Evolutionary conservation across 2,797 vertebrate species (phyloP).

Genomic region (Falco naumanni): DNA sequence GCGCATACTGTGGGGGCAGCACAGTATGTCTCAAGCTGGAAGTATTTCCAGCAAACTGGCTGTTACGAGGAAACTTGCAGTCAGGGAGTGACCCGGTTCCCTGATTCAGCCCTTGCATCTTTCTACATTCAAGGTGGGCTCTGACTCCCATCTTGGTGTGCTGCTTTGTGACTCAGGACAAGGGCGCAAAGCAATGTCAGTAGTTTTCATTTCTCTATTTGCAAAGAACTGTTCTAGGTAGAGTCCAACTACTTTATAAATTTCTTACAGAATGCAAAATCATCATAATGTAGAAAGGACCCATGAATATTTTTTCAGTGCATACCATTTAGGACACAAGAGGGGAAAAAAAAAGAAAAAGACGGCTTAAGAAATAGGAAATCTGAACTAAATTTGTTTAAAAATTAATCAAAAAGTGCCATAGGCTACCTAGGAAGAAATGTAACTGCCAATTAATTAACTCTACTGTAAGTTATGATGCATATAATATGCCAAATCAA

Average conservation of each 20-base stretch:
- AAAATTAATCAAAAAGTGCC: conserved; percentile 64
- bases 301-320: not conserved
- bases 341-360: not conserved
- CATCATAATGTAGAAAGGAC: not conserved
- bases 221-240: not conserved
- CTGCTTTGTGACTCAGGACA: not conserved
- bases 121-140: not conserved
- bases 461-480: conserved; percentile 60
- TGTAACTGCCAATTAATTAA: conserved; percentile 66
- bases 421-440: conserved; percentile 53
- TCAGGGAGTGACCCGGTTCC: not conserved
- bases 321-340: not conserved
- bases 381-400: conserved; percentile 50
- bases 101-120: not conserved
- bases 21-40: not conserved
- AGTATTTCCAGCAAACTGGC: not conserved
- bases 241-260: not conserved
- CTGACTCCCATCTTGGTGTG: not conserved
- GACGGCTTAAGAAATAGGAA: not conserved
- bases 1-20: not conserved
- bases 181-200: not conserved
- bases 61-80: not conserved
- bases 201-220: not conserved
- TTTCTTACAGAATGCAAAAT: not conserved
- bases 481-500: conserved; percentile 58